These are phyloP conservation scores for Achlya flavicornis DNA, from an alignment of 2,888 invertebrate species.

Conservation along the genomic window DNA sequence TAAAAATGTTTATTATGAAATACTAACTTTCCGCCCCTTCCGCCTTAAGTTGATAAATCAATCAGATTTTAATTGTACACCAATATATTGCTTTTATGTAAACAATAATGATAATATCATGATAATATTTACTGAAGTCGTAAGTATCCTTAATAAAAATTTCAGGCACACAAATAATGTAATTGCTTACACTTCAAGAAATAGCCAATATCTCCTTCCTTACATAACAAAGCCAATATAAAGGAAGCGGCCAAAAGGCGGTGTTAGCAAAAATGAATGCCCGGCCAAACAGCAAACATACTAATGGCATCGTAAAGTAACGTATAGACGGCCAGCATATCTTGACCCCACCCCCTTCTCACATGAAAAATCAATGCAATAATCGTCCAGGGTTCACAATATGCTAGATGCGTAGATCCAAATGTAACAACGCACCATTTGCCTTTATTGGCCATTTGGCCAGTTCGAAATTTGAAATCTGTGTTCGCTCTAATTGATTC, in stretches of 20 bases:
- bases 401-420: conserved; percentile 50
- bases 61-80: no score
- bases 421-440: conserved; percentile 71
- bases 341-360: conserved; percentile 36
- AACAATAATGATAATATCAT: no score
- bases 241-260: conserved; percentile 51
- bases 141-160: not conserved
- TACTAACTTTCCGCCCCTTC: no score
- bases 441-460: conserved; percentile 76
- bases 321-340: conserved; percentile 48
- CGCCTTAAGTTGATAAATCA: no score
- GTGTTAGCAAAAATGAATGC: conserved; percentile 59
- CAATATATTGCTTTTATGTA: no score
- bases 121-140: no score
- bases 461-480: conserved; percentile 65
- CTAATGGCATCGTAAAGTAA: conserved; percentile 69
- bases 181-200: not conserved
- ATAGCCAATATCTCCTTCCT: not conserved
- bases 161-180: not conserved
- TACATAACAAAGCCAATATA: conserved; percentile 35
- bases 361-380: conserved; percentile 17
- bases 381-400: conserved; percentile 41
- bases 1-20: no score
- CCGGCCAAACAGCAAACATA: conserved; percentile 67
- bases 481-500: conserved; percentile 71